Percentiles rank a stretch among this genome's conserved stretches.
Evolutionary conservation across 2,113 vertebrate genomes (phyloP).

Genomic region (Xiphophorus couchianus): DNA sequence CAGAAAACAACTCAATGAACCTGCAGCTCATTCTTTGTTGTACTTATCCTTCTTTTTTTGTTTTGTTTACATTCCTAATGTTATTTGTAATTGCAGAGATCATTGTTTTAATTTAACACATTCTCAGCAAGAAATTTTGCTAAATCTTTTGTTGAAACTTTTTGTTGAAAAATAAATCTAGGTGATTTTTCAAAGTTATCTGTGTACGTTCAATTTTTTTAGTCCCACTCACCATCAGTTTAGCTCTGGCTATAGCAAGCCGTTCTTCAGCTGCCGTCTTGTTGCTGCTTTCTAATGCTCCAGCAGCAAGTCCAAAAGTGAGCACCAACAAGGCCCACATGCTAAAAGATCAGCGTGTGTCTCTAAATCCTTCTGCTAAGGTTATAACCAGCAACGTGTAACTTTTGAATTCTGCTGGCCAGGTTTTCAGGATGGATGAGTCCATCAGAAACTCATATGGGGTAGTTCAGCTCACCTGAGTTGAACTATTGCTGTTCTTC

Average conservation of each 20-base stretch:
- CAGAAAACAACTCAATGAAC: slow-evolving; percentile 4
- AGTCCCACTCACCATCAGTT: slow-evolving; percentile 75
- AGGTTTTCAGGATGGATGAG: slow-evolving; percentile 42
- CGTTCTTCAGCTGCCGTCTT: slow-evolving; percentile 42
- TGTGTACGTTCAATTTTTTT: background rate
- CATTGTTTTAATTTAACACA: background rate
- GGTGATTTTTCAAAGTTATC: background rate
- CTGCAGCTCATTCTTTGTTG: slow-evolving; percentile 6
- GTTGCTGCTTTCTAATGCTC: slow-evolving; percentile 33
- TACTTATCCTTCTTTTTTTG: background rate
- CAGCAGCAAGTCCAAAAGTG: slow-evolving; percentile 32
- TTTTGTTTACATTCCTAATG: background rate
- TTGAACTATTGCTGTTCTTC: background rate
- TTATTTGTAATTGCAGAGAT: background rate
- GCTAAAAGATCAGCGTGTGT: background rate
- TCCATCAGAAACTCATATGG: slow-evolving; percentile 36
- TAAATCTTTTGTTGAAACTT: background rate
- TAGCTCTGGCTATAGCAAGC: slow-evolving; percentile 70
- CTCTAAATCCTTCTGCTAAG: background rate
- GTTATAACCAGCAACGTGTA: background rate
- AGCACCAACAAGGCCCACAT: slow-evolving; percentile 73
- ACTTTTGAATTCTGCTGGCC: slow-evolving; percentile 2
- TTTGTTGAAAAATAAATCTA: background rate
- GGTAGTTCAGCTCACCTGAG: slow-evolving; percentile 18
- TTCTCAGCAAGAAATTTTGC: background rate